These are phyloP conservation scores for Zaprionus capensis DNA, from an alignment of 1,140 invertebrate genomes.

Conservation along the genomic window DNA sequence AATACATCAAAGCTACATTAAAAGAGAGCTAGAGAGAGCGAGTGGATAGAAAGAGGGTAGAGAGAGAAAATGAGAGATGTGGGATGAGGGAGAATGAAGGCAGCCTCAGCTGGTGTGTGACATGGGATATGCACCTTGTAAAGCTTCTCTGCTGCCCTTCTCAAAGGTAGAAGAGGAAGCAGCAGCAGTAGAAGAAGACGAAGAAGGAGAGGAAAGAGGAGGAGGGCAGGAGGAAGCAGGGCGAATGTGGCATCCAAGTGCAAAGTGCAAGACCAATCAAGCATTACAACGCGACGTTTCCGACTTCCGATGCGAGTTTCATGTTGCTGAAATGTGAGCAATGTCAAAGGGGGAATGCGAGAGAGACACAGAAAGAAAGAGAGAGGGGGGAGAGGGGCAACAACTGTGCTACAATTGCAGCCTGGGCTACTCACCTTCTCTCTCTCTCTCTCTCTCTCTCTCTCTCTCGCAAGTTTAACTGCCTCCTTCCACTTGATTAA, in stretches of 20 bases:
- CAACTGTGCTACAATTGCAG: constrained; percentile 3
- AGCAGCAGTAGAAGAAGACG: constrained; percentile 15
- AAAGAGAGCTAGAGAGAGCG: background rate
- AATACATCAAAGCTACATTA: background rate
- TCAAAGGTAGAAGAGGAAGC: constrained; percentile 29
- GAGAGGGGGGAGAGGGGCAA: background rate
- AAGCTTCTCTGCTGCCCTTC: constrained; percentile 54
- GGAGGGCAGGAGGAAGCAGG: constrained; percentile 1
- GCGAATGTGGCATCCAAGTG: constrained; percentile 38
- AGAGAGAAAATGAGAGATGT: background rate
- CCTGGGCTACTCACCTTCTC: background rate
- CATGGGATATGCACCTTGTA: constrained; percentile 68
- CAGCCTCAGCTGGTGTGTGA: constrained; percentile 39
- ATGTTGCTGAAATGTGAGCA: constrained; percentile 72
- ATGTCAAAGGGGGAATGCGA: constrained; percentile 7
- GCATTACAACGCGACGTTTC: constrained; percentile 71
- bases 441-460: background rate
- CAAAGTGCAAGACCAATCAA: constrained; percentile 65
- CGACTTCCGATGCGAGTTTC: constrained; percentile 73
- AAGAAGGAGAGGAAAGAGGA: background rate
- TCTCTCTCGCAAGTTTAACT: constrained; percentile 60
- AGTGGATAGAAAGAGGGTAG: background rate
- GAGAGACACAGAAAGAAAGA: background rate
- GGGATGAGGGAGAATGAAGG: background rate
- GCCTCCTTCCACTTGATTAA: constrained; percentile 80